phyloP scores from a whole-genome alignment of 2,888 invertebrate genomes.

The Lypha dubia region DNA sequence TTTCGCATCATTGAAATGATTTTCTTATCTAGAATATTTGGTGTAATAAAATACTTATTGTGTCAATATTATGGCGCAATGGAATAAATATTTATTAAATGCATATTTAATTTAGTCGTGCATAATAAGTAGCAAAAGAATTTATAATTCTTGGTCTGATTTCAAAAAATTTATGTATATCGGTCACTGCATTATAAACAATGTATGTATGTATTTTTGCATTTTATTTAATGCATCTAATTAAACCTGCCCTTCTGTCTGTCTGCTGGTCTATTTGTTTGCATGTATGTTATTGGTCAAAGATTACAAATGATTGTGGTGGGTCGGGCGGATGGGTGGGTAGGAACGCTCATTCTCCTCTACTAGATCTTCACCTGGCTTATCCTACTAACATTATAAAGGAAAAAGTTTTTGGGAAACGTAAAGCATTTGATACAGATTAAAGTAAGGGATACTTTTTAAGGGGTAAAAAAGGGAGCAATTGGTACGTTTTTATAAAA shows the following conservation, averaged over 20 bases:
- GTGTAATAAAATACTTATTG: conserved; percentile 10
- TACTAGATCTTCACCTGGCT: too few species aligned
- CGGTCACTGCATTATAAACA: conserved; percentile 48
- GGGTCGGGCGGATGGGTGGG: too few species aligned
- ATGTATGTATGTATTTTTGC: conserved; percentile 48
- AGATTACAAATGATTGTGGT: conserved; percentile 4
- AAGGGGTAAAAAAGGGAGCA: too few species aligned
- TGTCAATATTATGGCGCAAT: conserved; percentile 24
- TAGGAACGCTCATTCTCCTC: too few species aligned
- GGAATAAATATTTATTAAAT: conserved; percentile 36
- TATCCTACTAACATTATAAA: too few species aligned
- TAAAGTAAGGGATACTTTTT: too few species aligned
- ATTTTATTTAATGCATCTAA: conserved; percentile 18
- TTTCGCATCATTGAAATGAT: not conserved
- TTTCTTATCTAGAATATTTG: conserved; percentile 23
- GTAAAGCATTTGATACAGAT: too few species aligned
- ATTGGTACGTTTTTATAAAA: too few species aligned
- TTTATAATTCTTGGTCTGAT: conserved; percentile 36
- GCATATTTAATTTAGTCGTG: conserved; percentile 28
- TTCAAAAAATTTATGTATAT: conserved; percentile 49
- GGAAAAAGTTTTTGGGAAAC: too few species aligned
- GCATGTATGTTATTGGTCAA: conserved; percentile 21
- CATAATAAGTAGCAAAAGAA: conserved; percentile 24
- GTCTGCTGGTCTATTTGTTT: conserved; percentile 15
- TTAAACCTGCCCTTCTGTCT: conserved; percentile 1